Conservation (phyloP, 2,113 vertebrate genomes). For the Oreocharis arfaki region DNA sequence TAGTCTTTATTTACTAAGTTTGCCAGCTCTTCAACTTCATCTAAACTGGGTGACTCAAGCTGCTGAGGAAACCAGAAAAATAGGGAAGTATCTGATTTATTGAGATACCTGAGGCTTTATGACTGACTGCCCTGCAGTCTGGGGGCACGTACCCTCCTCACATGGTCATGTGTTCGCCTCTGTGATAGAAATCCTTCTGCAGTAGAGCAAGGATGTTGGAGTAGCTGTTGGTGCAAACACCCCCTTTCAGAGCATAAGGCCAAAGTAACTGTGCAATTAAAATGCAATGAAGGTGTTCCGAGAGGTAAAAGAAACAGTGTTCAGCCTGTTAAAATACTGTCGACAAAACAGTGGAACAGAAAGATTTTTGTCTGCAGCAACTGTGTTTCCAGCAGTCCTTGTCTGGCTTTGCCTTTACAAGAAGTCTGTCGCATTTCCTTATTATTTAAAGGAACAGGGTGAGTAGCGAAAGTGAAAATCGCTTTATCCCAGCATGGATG, state of each 20-base stretch:
- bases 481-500: not conserved
- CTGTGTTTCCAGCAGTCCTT: not conserved
- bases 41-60: not conserved
- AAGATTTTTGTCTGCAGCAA: not conserved
- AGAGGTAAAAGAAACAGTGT: not conserved
- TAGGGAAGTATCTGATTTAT: not conserved
- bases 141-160: fast-evolving
- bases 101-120: not conserved
- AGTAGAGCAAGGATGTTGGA: not conserved
- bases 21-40: not conserved
- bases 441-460: constrained; percentile 53
- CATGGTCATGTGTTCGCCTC: fast-evolving
- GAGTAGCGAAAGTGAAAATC: constrained; percentile 57
- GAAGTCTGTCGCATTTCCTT: constrained; percentile 40
- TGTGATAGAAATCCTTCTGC: not conserved
- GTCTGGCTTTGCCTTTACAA: not conserved
- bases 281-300: not conserved
- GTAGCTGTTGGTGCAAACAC: not conserved
- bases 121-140: not conserved
- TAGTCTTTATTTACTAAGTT: not conserved
- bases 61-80: constrained; percentile 19
- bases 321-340: not conserved
- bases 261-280: not conserved
- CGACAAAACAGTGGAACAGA: fast-evolving
- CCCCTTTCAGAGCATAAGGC: not conserved